Evolutionary conservation across 53 echinoderm and acorn worm species (phyloP).

Genomic region (Echinarachnius parma): DNA sequence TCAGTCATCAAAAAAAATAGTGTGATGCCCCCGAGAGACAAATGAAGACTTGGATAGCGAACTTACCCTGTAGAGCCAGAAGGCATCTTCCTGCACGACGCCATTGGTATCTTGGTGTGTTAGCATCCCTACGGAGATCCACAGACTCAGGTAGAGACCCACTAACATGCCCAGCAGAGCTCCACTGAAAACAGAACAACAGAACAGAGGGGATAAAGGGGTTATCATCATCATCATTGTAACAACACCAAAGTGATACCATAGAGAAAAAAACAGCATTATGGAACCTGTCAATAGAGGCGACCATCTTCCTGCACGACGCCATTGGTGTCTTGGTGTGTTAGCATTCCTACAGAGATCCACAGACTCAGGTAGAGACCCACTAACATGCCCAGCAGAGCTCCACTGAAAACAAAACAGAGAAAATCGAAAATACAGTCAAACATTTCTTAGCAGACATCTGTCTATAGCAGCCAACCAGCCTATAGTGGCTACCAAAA

Average conservation of each 20-base stretch:
- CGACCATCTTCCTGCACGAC: slow-evolving; percentile 59
- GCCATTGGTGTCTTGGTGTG: slow-evolving; percentile 59
- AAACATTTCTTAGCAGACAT: no score
- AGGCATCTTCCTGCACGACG: slow-evolving; percentile 62
- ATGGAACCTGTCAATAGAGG: no score
- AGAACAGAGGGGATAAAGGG: background rate
- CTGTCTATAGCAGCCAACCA: no score
- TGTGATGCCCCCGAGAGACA: no score
- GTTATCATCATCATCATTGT: no score
- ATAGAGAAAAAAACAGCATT: no score
- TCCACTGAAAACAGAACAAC: slow-evolving; percentile 74
- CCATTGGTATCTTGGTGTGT: slow-evolving; percentile 60
- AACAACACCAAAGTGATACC: no score
- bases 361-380: slow-evolving; percentile 77
- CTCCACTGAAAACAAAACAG: no score
- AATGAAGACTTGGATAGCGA: no score
- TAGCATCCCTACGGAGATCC: slow-evolving; percentile 81
- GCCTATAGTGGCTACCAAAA: no score
- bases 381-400: slow-evolving; percentile 76
- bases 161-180: slow-evolving; percentile 81
- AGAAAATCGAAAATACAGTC: no score
- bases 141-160: slow-evolving; percentile 71
- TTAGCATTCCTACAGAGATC: slow-evolving; percentile 75
- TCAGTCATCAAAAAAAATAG: no score
- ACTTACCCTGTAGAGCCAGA: slow-evolving; percentile 90